Base-by-base conservation (phyloP, 2,888 invertebrate species). In the Leucania comma region DNA sequence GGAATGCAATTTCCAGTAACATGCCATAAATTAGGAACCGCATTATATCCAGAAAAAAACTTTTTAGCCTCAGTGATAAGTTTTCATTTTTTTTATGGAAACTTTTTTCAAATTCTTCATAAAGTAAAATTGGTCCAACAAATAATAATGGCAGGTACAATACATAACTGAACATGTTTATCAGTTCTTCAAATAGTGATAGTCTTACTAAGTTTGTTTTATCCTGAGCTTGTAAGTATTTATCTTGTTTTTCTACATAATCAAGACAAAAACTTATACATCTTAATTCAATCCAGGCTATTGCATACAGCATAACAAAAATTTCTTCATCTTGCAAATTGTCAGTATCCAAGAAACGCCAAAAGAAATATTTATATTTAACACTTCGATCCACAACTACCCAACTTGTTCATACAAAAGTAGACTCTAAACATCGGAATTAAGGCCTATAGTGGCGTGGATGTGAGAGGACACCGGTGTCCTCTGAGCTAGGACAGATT, bases 61-160 rank as follows among this genome's bases (percentile, higher is more conserved):
- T 90, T 83, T 88, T 91, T 35, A 96, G 74, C 89, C 96, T 94
- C 57, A 75, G 63, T 65, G 72, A 74, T 22, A 92, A 72, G 38
- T 84, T 87, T 78, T 83, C 88, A 84, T 87, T 90, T 71, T 81
- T 86, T n/a, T 64, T 78, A 61, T 82, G 75, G 82, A 93, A 94
- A 90, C 91, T 94, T 67, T 87, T 93, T 80, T 94, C 93, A 93
- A 98, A 99, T 72, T 98, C 97, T 81, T 97, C 96, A 93, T 97
- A 98, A 10, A 97, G 94, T 84, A 99, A 96, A 68, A 99, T 96
- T n/a, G 99, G 99, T 24, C 99, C 99, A 84, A 97, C 96, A 85
- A 98, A 97, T 72, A 98, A 94, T n/a, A 97, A 96, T 26, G 99
- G 99, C 65, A 98, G 96, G 91, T 99, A 99, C 62, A 98, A 96